phyloP scores from a whole-genome alignment of 2,113 vertebrate genomes.

The Pituophis catenifer region DNA sequence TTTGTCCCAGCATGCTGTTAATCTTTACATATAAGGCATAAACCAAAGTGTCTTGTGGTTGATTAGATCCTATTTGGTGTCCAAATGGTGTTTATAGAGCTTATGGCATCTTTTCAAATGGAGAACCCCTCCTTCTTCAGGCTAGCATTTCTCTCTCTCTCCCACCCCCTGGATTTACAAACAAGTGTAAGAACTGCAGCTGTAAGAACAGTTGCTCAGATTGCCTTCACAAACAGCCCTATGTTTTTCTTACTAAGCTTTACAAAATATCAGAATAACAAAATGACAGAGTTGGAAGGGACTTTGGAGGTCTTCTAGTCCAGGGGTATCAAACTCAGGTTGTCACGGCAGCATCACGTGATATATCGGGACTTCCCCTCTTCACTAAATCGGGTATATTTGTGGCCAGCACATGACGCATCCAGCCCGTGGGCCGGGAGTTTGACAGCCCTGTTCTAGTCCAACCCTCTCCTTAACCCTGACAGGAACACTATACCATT shows the following conservation, averaged over 20 bases:
- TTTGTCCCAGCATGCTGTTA: not conserved
- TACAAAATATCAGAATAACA: not conserved
- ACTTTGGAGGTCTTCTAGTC: no score
- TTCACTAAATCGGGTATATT: no score
- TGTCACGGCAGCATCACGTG: no score
- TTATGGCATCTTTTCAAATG: not conserved
- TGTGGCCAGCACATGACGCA: no score
- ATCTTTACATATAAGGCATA: constrained; percentile 1
- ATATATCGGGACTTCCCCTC: no score
- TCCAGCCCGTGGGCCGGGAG: no score
- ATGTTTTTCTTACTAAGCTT: not conserved
- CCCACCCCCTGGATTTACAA: not conserved
- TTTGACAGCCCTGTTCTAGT: no score
- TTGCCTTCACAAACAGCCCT: constrained; percentile 4
- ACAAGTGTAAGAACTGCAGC: not conserved
- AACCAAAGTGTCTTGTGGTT: constrained; percentile 1
- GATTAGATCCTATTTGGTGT: not conserved
- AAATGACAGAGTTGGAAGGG: no score
- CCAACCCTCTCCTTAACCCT: no score
- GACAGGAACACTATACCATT: no score
- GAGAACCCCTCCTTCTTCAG: constrained; percentile 6
- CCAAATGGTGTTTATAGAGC: constrained; percentile 13
- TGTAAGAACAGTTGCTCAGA: constrained; percentile 15
- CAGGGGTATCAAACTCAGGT: no score
- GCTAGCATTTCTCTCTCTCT: constrained; percentile 1